Evolutionary conservation across 2,888 invertebrate genomes (phyloP).

Genomic region (Melinaea menophilus): DNA sequence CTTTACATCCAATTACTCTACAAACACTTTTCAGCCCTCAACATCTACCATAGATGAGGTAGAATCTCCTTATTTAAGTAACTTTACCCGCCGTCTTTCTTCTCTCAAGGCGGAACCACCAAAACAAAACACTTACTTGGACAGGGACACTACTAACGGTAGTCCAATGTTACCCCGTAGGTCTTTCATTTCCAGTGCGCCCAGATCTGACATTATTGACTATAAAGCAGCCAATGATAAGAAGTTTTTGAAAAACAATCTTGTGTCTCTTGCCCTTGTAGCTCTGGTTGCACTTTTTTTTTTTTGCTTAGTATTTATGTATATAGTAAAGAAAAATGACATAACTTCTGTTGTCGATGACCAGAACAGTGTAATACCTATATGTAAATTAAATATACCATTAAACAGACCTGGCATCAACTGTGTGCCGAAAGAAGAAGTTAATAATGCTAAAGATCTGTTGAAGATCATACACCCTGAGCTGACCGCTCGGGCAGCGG

Average conservation of each 20-base stretch:
- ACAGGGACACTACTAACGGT: constrained; percentile 66
- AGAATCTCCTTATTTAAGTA: constrained; percentile 84
- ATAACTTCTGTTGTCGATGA: constrained; percentile 73
- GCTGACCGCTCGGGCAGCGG: constrained; percentile 77
- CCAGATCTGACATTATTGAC: constrained; percentile 59
- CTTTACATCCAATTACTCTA: constrained; percentile 52
- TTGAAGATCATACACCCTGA: constrained; percentile 81
- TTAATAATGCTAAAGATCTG: constrained; percentile 80
- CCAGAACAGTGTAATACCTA: constrained; percentile 77
- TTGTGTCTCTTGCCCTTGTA: constrained; percentile 81
- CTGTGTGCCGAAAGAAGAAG: constrained; percentile 81
- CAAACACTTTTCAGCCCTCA: constrained; percentile 58
- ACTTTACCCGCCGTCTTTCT: constrained; percentile 81
- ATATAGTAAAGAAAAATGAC: constrained; percentile 81
- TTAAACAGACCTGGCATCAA: constrained; percentile 78
- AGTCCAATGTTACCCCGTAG: constrained; percentile 57
- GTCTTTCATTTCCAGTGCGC: constrained; percentile 59
- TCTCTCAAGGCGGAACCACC: constrained; percentile 62
- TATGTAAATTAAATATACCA: constrained; percentile 74
- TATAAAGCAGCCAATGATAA: constrained; percentile 67
- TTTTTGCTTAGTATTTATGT: constrained; percentile 81
- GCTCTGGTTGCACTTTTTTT: constrained; percentile 81
- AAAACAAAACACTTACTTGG: constrained; percentile 49
- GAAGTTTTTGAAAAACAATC: constrained; percentile 77
- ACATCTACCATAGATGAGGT: constrained; percentile 69